Evolutionary conservation across 2,888 invertebrate genomes (phyloP).

Genomic region (Ptychoptera contaminata): DNA sequence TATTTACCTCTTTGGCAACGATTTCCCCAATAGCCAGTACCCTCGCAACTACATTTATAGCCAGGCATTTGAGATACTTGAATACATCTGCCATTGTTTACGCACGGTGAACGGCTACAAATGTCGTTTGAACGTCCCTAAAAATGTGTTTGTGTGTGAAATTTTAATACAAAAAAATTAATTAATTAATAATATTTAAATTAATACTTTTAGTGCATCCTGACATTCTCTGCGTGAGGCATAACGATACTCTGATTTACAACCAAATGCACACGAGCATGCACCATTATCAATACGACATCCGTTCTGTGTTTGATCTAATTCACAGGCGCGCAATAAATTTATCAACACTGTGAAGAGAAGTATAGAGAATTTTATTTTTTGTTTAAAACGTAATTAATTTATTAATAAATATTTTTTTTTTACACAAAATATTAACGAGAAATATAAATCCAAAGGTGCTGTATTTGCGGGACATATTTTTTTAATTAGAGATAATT

Average conservation of each 20-base stretch:
- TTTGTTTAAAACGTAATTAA: no score
- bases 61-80: constrained; percentile 42
- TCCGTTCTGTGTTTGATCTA: constrained; percentile 37
- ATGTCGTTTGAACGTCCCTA: constrained; percentile 36
- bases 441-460: no score
- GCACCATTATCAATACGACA: constrained; percentile 40
- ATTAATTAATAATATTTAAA: constrained; percentile 4
- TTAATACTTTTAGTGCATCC: constrained; percentile 39
- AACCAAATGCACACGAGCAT: constrained; percentile 45
- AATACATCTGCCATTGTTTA: constrained; percentile 42
- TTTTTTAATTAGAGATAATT: no score
- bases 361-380: no score
- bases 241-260: constrained; percentile 43
- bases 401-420: no score
- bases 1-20: constrained; percentile 12
- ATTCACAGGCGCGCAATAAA: no score
- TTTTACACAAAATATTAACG: no score
- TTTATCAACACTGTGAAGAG: no score
- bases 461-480: no score
- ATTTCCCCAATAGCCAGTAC: constrained; percentile 37
- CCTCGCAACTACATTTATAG: constrained; percentile 44
- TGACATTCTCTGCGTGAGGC: constrained; percentile 38
- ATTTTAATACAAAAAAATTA: constrained; percentile 3
- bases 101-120: constrained; percentile 43
- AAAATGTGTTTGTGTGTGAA: no score